Base-by-base conservation (phyloP, 2,888 invertebrate species). In the Acleris sparsana region DNA sequence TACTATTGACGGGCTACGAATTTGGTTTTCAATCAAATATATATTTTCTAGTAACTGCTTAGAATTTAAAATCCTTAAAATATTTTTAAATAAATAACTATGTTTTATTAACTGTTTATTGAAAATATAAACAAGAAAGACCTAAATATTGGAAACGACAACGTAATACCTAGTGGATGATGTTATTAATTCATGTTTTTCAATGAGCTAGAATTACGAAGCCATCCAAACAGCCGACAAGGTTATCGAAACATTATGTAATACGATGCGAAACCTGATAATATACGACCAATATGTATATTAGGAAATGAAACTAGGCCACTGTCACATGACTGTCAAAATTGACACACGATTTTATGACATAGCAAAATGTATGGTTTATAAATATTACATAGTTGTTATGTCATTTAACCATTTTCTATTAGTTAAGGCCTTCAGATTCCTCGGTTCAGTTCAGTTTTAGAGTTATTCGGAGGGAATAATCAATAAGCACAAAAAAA, bases 281-380 rank as follows among this genome's bases (percentile, higher is more conserved):
- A 44, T 39, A 53, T 53, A 60, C 39, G 39, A 39, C 49, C 44
- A 55, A 60, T 58, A 67, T 48, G 57, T 48, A 39, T 53, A 63
- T 63, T 63, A 59, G 51, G 67, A 67, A 67, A 63, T 17, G 33
- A 2, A 63, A 63, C 63, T 55, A 51, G 63, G 67, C 55, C 63
- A 56, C 60, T 61, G 56, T 61, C 65, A 65, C 29, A 16, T 56
- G 55, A 65, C 65, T 65, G 55, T 51, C 60, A 65, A 56, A 65
- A 56, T 51, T 65, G 60, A 61, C 65, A 61, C 65, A 18, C 29
- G 16, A 51, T 29, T 61, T n/a, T 51, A 55, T 60, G 55, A 65
- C 59, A 49, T 29, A 43, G 56, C 49, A 18, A 53, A 64, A 55
- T 16, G n/a, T 25, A n/a, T 51, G 55, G 51, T 33, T 6, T 39